Base-by-base conservation (phyloP, 2,797 vertebrate species). In the Epinephelus malabaricus region DNA sequence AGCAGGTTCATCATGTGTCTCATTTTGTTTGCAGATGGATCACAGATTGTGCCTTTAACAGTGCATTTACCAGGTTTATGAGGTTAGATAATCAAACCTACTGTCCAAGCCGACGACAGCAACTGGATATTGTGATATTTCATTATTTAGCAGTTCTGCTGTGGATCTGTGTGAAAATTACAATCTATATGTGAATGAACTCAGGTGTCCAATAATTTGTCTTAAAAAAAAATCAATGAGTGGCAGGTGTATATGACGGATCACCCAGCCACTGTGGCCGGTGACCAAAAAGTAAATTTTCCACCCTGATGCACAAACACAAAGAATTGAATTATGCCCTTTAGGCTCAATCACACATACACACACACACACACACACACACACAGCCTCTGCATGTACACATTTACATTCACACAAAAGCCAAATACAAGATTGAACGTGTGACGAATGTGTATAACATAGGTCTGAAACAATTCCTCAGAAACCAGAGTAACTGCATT, bases 231-330 rank as follows among this genome's bases (percentile, higher is more conserved):
- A 47, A 64, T 63, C 63, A 75, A 60, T 69, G 17, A 69, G 3
- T n/a, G 2, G 18, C n/a, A 18, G 51, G 27, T 9, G 11, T 6
- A 19, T 45, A 6, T 47, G 49, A 30, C 7, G 14, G 30, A 25
- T 53, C 23, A 6, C 18, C 5, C 6, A 14, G 43, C 18, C 30
- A 13, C 15, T 56, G 38, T 15, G n/a, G 38, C 3, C 17, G 17
- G n/a, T 34, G 34, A 38, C 18, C 63, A 60, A 27, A 56, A 49
- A 70, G 67, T 45, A 15, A 2, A 58, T 50, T 56, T 78, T 59
- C 45, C 34, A 69, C 65, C 17, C 14, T 46, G 55, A 62, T 45
- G 43, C 46, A 77, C 51, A 66, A 25, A 49, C 2, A 18, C 30
- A 17, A 38, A 49, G 6, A 30, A 46, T 18, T 63, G 7, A 62